Conservation (phyloP, 2,797 vertebrate genomes). For the Naso thynnoides region DNA sequence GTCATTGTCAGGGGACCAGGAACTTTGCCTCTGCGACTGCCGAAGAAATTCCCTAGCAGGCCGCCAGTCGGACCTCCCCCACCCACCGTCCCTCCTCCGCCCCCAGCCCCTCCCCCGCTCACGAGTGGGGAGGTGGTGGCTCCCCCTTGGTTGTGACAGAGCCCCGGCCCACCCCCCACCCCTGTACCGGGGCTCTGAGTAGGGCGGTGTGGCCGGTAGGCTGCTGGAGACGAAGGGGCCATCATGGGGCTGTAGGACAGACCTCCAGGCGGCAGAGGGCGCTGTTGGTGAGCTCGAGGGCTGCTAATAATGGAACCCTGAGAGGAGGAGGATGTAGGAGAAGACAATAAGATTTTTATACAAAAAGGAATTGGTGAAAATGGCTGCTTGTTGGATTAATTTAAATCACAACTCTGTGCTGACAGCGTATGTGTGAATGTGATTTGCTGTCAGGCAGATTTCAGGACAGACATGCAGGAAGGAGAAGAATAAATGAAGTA, state of each 20-base stretch:
- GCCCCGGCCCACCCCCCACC: constrained; percentile 90
- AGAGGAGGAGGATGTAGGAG: constrained; percentile 37
- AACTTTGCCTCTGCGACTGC: constrained; percentile 89
- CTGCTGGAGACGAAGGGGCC: constrained; percentile 79
- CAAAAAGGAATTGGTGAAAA: neutral
- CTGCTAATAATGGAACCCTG: constrained; percentile 96
- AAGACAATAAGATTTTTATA: constrained; percentile 7
- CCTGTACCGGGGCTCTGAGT: constrained; percentile 89
- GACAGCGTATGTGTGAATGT: too few species aligned
- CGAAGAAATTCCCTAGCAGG: constrained; percentile 92
- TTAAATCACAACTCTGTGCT: neutral
- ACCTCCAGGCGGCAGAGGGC: constrained; percentile 82
- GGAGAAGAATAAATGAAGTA: neutral
- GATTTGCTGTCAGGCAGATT: neutral
- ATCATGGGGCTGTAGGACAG: constrained; percentile 78
- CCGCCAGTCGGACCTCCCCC: constrained; percentile 75
- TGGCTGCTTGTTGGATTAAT: neutral
- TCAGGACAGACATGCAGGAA: constrained; percentile 19
- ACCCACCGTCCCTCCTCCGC: constrained; percentile 68
- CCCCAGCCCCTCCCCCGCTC: constrained; percentile 77
- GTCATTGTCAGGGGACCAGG: constrained; percentile 85
- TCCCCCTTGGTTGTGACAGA: constrained; percentile 86
- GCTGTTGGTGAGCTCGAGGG: constrained; percentile 90
- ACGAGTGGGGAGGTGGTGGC: constrained; percentile 66
- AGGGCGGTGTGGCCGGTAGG: constrained; percentile 88